Evolutionary conservation across 2,888 invertebrate species (phyloP).

Genomic region (Plebejus argus): DNA sequence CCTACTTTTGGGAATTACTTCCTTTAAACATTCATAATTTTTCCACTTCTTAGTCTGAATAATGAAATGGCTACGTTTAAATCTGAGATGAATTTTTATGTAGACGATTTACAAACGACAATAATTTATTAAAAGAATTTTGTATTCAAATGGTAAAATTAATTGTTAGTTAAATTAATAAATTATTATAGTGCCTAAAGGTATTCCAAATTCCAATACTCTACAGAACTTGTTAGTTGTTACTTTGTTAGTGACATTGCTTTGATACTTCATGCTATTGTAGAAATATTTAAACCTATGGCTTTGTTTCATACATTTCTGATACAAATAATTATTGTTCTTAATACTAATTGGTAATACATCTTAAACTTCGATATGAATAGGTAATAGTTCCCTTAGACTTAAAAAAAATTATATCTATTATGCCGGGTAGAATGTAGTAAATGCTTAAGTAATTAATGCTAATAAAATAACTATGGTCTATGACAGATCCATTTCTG

Average conservation of each 20-base stretch:
- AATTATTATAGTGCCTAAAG: too few relatives aligned
- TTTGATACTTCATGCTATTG: neutral
- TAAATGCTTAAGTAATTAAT: too few relatives aligned
- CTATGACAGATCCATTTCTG: neutral
- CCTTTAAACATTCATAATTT: constrained; percentile 10
- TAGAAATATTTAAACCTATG: neutral
- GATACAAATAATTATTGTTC: neutral
- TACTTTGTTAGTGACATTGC: neutral
- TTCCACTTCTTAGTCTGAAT: neutral
- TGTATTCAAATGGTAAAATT: neutral
- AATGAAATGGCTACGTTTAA: neutral
- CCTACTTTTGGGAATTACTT: neutral
- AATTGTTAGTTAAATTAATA: too few relatives aligned
- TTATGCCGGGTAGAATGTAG: too few relatives aligned
- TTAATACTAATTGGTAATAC: neutral
- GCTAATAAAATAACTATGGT: neutral
- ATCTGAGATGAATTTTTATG: neutral
- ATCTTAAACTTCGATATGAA: too few relatives aligned
- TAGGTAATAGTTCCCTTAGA: too few relatives aligned
- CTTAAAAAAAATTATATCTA: too few relatives aligned
- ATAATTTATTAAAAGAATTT: too few relatives aligned
- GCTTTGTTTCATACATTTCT: neutral
- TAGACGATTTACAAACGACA: neutral
- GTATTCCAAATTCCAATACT: neutral
- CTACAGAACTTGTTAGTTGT: neutral